A percentile compares a stretch with the other conserved stretches of the same genome.
phyloP scores from a whole-genome alignment of 2,113 vertebrate genomes.

The Machaerirhynchus nigripectus region DNA sequence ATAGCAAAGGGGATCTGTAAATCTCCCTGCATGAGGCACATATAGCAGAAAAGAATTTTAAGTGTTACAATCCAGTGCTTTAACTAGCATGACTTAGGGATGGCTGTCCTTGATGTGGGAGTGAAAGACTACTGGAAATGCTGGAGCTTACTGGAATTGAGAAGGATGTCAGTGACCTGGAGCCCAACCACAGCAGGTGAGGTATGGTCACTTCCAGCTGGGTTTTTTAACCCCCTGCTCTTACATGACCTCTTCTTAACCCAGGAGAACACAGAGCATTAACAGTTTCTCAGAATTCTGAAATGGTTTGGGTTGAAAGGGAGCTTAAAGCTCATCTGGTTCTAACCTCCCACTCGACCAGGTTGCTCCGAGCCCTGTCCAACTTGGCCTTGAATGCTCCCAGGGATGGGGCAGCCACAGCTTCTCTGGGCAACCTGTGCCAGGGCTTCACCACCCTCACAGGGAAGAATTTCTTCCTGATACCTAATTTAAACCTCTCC shows the following conservation, averaged over 20 bases:
- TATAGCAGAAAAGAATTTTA: neutral
- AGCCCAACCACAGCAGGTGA: neutral
- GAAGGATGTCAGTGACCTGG: neutral
- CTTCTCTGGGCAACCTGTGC: neutral
- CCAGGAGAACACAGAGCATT: neutral
- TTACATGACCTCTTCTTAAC: neutral
- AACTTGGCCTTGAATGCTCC: neutral
- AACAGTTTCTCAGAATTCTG: neutral
- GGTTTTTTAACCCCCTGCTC: neutral
- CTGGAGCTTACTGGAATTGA: neutral
- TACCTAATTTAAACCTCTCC: neutral
- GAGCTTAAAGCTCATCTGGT: neutral
- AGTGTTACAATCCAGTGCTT: neutral
- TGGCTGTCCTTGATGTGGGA: neutral
- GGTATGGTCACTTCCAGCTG: neutral
- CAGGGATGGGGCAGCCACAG: neutral
- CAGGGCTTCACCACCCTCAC: neutral
- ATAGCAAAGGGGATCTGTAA: neutral
- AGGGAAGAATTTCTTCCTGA: neutral
- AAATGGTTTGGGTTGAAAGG: neutral
- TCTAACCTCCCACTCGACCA: neutral
- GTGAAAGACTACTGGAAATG: neutral
- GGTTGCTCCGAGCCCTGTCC: neutral
- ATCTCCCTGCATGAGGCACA: neutral
- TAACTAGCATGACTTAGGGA: rapidly evolving